Conservation (phyloP, 2,888 invertebrate genomes). For the Charanyca ferruginea region DNA sequence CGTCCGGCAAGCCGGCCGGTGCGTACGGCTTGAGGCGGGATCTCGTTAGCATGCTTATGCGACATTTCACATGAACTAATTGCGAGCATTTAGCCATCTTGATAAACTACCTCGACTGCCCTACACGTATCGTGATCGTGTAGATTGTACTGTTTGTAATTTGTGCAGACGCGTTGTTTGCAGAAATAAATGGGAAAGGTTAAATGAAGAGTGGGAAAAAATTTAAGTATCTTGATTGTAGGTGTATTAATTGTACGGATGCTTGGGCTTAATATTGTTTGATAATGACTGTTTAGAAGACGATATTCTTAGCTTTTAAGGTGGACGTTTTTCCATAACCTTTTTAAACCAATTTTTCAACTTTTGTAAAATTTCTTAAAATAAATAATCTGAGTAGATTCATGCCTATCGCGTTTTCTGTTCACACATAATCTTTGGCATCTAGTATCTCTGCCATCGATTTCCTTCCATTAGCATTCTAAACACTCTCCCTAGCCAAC, state of each 20-base stretch:
- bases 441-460: slow-evolving; percentile 75
- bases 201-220: slow-evolving; percentile 26
- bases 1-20: slow-evolving; percentile 59
- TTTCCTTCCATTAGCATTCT: slow-evolving; percentile 85
- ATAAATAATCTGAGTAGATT: slow-evolving; percentile 6
- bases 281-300: slow-evolving; percentile 13
- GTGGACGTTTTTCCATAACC: too few species aligned
- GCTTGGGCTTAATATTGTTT: slow-evolving; percentile 21
- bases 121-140: slow-evolving; percentile 76
- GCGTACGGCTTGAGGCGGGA: slow-evolving; percentile 79
- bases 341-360: too few species aligned
- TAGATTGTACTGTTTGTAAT: slow-evolving; percentile 67
- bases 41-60: slow-evolving; percentile 90
- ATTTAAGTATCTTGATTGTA: slow-evolving; percentile 44
- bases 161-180: slow-evolving; percentile 70
- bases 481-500: slow-evolving; percentile 76
- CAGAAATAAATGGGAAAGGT: slow-evolving; percentile 42
- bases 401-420: slow-evolving; percentile 65
- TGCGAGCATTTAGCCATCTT: slow-evolving; percentile 90
- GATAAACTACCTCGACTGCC: slow-evolving; percentile 85
- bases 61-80: slow-evolving; percentile 91
- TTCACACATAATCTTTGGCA: slow-evolving; percentile 63
- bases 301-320: not conserved
- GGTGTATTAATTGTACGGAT: slow-evolving; percentile 41
- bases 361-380: too few species aligned